Evolutionary conservation across 2,888 invertebrate genomes (phyloP), one percentile per base, ranked within the genome.

Genomic region (Rhingia rostrata): DNA sequence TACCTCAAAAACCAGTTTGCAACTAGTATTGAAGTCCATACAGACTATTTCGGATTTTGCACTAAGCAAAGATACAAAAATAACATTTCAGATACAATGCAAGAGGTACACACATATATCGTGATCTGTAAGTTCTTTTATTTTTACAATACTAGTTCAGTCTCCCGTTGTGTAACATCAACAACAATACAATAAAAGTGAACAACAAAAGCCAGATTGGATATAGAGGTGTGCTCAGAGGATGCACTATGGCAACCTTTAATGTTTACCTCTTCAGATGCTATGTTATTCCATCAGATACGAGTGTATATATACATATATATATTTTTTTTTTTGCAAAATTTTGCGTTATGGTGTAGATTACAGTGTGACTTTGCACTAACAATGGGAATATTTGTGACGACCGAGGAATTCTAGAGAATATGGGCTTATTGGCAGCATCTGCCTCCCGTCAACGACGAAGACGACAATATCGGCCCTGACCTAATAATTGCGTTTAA

Each of bases 401-500:
- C 7, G 37, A 54, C 45, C 14, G 35, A 35, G 37, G 54, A 51
- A 35, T 64, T 56, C 56, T 49, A n/a, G 32, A 22, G 35, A 54
- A 63, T 74, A 73, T 73, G 39, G 73, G 54, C 64, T 63, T 58
- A 30, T n/a, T 53, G 66, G 14, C 64, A 51, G 22, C 30, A n/a
- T n/a, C n/a, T 12, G 56, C 51, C 70, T 60, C 60, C 63, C 41
- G 45, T 54, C 35, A 51, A 39, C 22, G 45, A 41, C 12, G 32
- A 37, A 35, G 47, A 56, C 14, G 56, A 51, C 74, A 51, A 64
- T 61, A n/a, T 49, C 32, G 64, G 70, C 82, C 82, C 72, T 82
- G 82, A 82, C 82, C 82, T 60, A 82, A 82, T 82, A 82, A 82
- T 77, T 70, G 77, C 70, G 41, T 35, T 70, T 61, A 82, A 82